Evolutionary conservation across 2,797 vertebrate genomes (phyloP), one percentile per base, ranked within the genome.

Genomic region (Platalea minor): DNA sequence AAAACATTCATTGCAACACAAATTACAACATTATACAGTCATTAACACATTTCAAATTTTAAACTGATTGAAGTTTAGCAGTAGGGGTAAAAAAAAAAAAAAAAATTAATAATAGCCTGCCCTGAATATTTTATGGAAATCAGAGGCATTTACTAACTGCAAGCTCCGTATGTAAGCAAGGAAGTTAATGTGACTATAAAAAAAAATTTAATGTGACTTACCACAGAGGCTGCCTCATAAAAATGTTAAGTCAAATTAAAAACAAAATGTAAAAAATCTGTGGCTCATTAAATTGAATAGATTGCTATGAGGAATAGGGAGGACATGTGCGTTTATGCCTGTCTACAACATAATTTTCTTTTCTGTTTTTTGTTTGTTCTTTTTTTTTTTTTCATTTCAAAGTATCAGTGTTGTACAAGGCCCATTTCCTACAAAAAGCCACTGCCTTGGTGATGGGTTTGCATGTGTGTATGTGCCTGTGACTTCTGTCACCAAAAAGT

Each of bases 111-210:
- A 98, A 98, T 96, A 95, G 97, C 96, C 96, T 98, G 97, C 94
- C 98, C 97, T 98, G 98, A 99, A 98, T 98, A 98, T 98, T 98
- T 99, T 98, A 98, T 98, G 98, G 97, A 98, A 98, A 98, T 98
- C 72, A 70, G 79, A 96, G 51, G 82, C 97, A 98, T 98, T 98
- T 98, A 98, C 98, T 98, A 98, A 97, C 96, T 85, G 68, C 95
- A 97, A 97, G 87, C 89, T 97, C 74, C 82, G 76, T 96, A 97
- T 89, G 82, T 98, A 98, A 98, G 97, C 96, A 96, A 98, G 96
- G 97, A 98, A 98, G 97, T 96, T 95, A 97, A 98, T 96, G 79
- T 61, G 95, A 97, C 97, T 97, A 98, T 96, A 98, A 98, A 98
- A 98, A 98, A 54, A 88, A 53, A 53, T 4, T 97, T 98, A 98